Evolutionary conservation across 2,797 vertebrate genomes (phyloP).

Genomic region (Aplochiton taeniatus): DNA sequence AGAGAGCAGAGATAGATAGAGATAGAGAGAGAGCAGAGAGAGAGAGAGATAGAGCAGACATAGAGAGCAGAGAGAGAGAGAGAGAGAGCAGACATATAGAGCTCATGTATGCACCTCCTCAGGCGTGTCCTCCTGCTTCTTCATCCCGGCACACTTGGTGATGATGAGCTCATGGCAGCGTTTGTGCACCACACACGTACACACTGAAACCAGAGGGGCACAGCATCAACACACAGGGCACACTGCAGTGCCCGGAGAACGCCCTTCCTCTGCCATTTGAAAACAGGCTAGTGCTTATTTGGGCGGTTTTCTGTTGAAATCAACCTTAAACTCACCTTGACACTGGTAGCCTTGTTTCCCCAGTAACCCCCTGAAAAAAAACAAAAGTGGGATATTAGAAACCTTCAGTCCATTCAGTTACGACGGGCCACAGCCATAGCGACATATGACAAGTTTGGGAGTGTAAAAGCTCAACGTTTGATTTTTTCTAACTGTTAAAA

Average conservation of each 20-base stretch:
- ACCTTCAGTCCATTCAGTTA: too few relatives aligned
- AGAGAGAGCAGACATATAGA: neutral
- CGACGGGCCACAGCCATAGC: too few relatives aligned
- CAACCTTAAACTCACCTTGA: slow-evolving; percentile 86
- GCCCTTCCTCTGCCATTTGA: too few relatives aligned
- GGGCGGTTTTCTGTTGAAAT: too few relatives aligned
- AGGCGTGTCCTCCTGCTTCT: slow-evolving; percentile 92
- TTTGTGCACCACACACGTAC: slow-evolving; percentile 98
- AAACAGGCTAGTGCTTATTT: too few relatives aligned
- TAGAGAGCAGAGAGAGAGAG: neutral
- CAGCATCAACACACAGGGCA: slow-evolving; percentile 5
- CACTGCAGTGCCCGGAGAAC: too few relatives aligned
- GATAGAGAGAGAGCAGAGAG: too few relatives aligned
- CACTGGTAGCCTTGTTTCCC: slow-evolving; percentile 99
- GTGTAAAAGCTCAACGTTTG: too few relatives aligned
- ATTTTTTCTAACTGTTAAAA: too few relatives aligned
- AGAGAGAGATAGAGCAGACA: neutral
- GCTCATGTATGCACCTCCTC: slow-evolving; percentile 83
- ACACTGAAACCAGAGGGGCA: slow-evolving; percentile 75
- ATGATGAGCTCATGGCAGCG: slow-evolving; percentile 98
- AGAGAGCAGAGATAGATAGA: too few relatives aligned
- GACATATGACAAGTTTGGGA: too few relatives aligned
- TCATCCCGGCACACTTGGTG: slow-evolving; percentile 96
- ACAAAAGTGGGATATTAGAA: slow-evolving; percentile 5
- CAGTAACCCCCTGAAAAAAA: slow-evolving; percentile 90